These are phyloP conservation scores for Falcunculus frontatus DNA, from an alignment of 2,113 vertebrate species.

Conservation along the genomic window DNA sequence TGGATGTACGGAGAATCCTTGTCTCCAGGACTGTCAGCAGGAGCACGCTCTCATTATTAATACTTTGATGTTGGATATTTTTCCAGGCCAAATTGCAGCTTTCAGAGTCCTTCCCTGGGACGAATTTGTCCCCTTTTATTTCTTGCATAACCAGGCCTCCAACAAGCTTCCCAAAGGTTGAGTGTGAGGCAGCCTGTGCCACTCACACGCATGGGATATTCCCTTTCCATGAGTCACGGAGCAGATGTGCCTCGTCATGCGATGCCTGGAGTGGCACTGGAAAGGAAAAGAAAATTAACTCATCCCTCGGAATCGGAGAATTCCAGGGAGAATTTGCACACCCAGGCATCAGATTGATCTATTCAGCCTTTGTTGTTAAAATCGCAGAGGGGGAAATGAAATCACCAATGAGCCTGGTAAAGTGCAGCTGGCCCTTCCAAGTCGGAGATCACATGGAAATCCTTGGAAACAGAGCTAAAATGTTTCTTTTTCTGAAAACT, in stretches of 20 bases:
- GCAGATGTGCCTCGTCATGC: constrained; percentile 57
- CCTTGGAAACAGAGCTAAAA: neutral
- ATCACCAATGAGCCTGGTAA: rapidly evolving
- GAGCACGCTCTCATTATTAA: neutral
- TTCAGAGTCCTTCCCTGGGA: constrained; percentile 10
- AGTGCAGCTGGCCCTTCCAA: neutral
- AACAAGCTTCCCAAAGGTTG: neutral
- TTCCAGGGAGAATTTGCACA: neutral
- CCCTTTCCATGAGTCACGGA: constrained; percentile 23
- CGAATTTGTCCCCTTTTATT: neutral
- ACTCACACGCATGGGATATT: constrained; percentile 33
- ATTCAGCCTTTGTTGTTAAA: neutral
- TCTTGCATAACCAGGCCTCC: constrained; percentile 23
- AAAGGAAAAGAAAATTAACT: neutral
- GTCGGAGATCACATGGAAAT: neutral
- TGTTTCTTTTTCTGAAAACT: neutral
- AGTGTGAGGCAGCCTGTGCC: neutral
- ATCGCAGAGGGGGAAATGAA: neutral
- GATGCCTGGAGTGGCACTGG: neutral
- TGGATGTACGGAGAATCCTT: neutral
- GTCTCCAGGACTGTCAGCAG: constrained; percentile 16
- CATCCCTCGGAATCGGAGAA: neutral
- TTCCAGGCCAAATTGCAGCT: neutral
- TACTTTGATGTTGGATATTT: neutral
- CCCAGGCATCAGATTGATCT: neutral